Conservation (phyloP, 2,113 vertebrate genomes). For the Miniopterus natalensis region DNA sequence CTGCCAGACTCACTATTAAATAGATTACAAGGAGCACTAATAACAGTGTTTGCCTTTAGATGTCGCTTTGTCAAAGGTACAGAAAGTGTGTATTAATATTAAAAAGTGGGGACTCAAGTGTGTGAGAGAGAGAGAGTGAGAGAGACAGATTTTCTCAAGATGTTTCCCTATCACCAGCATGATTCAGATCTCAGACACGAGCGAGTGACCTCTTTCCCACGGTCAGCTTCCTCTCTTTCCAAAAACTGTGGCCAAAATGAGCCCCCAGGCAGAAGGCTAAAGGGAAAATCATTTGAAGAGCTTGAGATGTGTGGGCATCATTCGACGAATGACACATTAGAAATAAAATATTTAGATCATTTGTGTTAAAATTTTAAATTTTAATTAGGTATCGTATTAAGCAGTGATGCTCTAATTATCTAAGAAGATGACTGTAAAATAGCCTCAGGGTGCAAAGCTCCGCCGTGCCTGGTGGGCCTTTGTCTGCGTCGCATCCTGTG, state of each 20-base stretch:
- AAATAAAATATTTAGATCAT: background rate
- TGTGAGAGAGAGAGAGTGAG: background rate
- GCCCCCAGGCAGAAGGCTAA: background rate
- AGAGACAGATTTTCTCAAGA: background rate
- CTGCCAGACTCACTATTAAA: constrained; percentile 53
- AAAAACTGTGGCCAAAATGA: background rate
- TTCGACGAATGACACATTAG: background rate
- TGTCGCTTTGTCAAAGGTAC: background rate
- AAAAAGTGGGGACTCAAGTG: background rate
- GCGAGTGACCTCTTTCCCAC: background rate
- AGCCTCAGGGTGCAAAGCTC: too few species aligned
- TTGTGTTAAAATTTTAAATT: background rate
- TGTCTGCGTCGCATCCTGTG: too few species aligned
- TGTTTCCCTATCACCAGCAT: background rate
- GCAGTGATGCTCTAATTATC: background rate
- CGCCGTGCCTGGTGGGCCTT: too few species aligned
- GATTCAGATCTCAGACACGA: background rate
- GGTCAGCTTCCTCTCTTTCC: background rate
- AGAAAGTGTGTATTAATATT: background rate
- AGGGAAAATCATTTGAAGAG: background rate
- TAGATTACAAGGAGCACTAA: background rate
- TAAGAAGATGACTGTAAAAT: background rate
- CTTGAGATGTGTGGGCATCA: background rate
- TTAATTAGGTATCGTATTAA: background rate
- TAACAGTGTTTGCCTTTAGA: background rate